phyloP scores from a whole-genome alignment of 2,888 invertebrate species.

The Pollenia griseotomentosa region DNA sequence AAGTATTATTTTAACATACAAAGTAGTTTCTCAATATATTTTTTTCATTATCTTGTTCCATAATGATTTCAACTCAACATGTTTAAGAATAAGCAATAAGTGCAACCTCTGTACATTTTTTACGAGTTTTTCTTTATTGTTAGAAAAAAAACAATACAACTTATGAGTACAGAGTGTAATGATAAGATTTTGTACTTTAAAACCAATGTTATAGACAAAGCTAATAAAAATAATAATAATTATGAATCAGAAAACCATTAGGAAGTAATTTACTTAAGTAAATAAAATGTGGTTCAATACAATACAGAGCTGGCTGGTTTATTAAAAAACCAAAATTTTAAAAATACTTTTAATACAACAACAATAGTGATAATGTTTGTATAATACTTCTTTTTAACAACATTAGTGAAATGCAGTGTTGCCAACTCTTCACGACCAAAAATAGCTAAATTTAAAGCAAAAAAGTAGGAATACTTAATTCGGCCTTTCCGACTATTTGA shows the following conservation, averaged over 20 bases:
- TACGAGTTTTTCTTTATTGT: constrained; percentile 18
- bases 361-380: background rate
- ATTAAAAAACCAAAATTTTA: background rate
- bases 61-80: too few species aligned
- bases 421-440: too few species aligned
- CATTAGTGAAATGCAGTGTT: too few species aligned
- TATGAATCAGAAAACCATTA: constrained; percentile 10
- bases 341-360: background rate
- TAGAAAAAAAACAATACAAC: background rate
- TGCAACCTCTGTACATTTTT: constrained; percentile 15
- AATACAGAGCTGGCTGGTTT: background rate
- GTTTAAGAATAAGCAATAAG: background rate
- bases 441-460: too few species aligned
- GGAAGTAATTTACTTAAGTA: constrained; percentile 33
- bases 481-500: too few species aligned
- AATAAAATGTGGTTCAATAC: constrained; percentile 16
- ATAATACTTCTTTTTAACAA: too few species aligned
- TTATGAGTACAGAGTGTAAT: background rate
- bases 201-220: background rate
- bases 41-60: too few species aligned
- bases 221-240: constrained; percentile 10
- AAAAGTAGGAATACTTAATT: too few species aligned
- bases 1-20: too few species aligned
- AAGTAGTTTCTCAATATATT: too few species aligned
- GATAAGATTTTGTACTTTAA: constrained; percentile 32